These are phyloP conservation scores for Diaprepes abbreviatus DNA, from an alignment of 2,888 invertebrate species.

Conservation along the genomic window DNA sequence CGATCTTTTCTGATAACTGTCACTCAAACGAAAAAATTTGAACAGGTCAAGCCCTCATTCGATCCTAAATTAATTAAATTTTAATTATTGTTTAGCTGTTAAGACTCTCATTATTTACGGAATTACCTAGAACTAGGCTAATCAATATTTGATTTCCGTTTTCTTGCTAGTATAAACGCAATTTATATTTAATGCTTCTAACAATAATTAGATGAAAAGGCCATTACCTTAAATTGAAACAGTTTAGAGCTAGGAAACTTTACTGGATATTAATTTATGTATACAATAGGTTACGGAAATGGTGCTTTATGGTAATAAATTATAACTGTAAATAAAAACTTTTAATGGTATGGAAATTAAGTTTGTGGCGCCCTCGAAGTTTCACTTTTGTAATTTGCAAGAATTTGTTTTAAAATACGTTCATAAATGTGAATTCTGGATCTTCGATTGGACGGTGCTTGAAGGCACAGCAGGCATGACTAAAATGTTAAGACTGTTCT, in stretches of 20 bases:
- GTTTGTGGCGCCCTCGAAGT: no score
- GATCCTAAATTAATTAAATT: conserved; percentile 55
- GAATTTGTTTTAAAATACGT: no score
- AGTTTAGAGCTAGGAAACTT: conserved; percentile 30
- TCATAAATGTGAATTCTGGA: no score
- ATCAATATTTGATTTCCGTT: conserved; percentile 56
- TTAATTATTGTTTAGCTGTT: conserved; percentile 55
- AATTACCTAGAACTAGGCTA: conserved; percentile 53
- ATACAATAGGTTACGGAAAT: conserved; percentile 7
- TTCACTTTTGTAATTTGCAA: no score
- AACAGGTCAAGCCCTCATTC: conserved; percentile 34
- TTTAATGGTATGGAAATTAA: no score
- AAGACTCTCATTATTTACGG: conserved; percentile 55
- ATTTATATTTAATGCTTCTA: conserved; percentile 50
- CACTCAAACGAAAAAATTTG: background rate
- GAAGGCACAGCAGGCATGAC: no score
- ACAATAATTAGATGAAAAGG: conserved; percentile 49
- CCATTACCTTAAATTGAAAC: conserved; percentile 41
- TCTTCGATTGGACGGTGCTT: no score
- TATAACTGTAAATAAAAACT: background rate
- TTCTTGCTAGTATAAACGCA: conserved; percentile 49
- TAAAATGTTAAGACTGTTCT: no score
- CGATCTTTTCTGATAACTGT: no score
- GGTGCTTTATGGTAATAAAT: background rate
- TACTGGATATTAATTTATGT: conserved; percentile 13